Base-by-base conservation (phyloP, 2,797 vertebrate genomes). In the Harpagifer antarcticus region DNA sequence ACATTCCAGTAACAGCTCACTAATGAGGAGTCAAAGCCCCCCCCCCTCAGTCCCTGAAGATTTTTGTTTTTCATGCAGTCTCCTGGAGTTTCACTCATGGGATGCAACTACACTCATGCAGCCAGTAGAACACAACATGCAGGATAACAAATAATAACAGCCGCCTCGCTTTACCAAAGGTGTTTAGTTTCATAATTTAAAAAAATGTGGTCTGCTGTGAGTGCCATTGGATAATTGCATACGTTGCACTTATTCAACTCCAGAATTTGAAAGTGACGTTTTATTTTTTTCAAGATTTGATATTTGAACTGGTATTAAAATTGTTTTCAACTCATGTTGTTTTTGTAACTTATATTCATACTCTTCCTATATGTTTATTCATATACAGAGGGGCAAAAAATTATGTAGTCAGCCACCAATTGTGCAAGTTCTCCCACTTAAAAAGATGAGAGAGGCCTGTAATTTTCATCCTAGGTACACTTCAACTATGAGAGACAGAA, bases 11-110 rank as follows among this genome's bases (percentile, higher is more conserved):
- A 66, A 78, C 72, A 59, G 40, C 58, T 64, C 61, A 52, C 67
- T 82, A 81, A 76, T 81, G 84, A 88, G 81, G 62, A 44, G 56
- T 31, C 52, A 1, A 60, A 62, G 47, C 63, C 76, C 43, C 15
- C 58, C 69, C 66, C 52, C 66, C 0, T 13, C 50, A 4, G 50
- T 92, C 91, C 88, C 91, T 4, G 27, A 62, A 48, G 88, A 77
- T 49, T 50, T 78, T 87, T 93, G 92, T 94, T 93, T 92, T 94
- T 88, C 91, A 79, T 14, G 76, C 62, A 66, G 84, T 84, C 79
- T 80, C 88, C 89, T 76, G 54, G 86, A 79, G 76, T 56, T 70
- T 78, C 40, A 1, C 31, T 67, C 87, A 91, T 12, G 87, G 76
- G 91, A 78, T 44, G 59, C 80, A 64, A 5, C 37, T n/a, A 5